Base-by-base conservation (phyloP, 1,140 invertebrate genomes). In the Lethrus apterus region DNA sequence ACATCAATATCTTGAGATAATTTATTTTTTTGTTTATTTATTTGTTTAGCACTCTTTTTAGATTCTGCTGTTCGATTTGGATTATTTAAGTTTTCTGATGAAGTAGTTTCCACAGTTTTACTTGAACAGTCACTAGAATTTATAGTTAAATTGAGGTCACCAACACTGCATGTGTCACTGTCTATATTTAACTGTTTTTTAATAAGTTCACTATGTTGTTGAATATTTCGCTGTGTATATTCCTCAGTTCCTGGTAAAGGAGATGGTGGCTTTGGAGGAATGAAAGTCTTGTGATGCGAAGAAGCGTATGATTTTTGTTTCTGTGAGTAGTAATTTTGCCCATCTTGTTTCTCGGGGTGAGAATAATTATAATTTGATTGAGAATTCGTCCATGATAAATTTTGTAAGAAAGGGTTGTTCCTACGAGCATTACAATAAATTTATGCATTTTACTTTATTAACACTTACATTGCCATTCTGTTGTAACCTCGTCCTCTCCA, bases 161-260 rank as follows among this genome's bases (percentile, higher is more conserved):
- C 17, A 13, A 14, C 11, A 32, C 21, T 42, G 18, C 40, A 42
- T 20, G 19, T 46, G 32, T 29, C 15, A 20, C 40, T 13, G 13
- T 48, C 23, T 43, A 26, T 56, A 21, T 59, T 50, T 23, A 63
- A 43, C 17, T 57, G 55, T 29, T 54, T 50, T 51, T 59, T 63
- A 38, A 63, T 58, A 34, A 58, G 52, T 19, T 58, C 57, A 46
- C 58, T 61, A 14, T 53, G 58, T 44, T 60, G 36, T 51, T 57
- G 31, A 18, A 63, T 61, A 48, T 63, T 57, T 4, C 44, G 42
- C 17, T 43, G 46, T 23, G 50, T 59, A 36, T 55, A 59, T 42
- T 63, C 60, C 40, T 63, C 60, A 48, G 46, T 56, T 5, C 60
- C 60, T 14, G 51, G 48, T 24, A 56, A 42, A 10, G 60, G 60